Evolutionary conservation across 2,797 vertebrate genomes (phyloP), one percentile per base, ranked within the genome.

Genomic region (Apogon talboti): DNA sequence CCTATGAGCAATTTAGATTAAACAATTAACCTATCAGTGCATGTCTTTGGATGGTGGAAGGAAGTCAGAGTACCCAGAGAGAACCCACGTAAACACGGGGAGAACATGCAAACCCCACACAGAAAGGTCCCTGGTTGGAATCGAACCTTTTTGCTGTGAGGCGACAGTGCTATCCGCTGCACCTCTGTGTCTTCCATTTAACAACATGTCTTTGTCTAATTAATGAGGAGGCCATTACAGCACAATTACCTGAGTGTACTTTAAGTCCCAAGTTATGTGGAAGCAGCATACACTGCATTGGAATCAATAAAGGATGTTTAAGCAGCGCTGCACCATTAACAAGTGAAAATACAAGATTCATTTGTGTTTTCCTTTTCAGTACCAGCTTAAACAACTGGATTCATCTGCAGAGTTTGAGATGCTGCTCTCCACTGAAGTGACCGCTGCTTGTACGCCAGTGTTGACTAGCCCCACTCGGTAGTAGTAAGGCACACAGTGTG

Each of bases 401-500:
- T 38, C 66, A 21, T 21, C 19, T 21, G 19, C 19, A 21, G 24
- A 28, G 19, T 28, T 5, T 28, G 6, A 28, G 24, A 28, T 48
- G 46, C 45, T 48, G 1, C 2, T 61, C 55, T 65, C 33, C 10
- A 46, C 16, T 30, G 33, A 64, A 53, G 21, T 66, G 51, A 72
- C 28, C 3, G 4, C 67, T 59, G 60, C 46, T 50, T 57, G 38
- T 35, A 35, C 63, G 49, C 72, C 59, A 67, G 48, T 3, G 11
- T 46, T 46, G 63, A 57, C 75, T 28, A 54, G 71, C 67, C 41
- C 62, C 37, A 45, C 37, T 57, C 62, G n/a, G 46, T 43, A 21
- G 53, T 41, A 79, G 57, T 71, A 50, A 63, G 66, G 43, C 66
- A 50, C n/a, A 35, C 50, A 41, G 70, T 46, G 56, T 62, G 62